phyloP scores from a whole-genome alignment of 2,797 vertebrate genomes.

The Rhinogobio ventralis region DNA sequence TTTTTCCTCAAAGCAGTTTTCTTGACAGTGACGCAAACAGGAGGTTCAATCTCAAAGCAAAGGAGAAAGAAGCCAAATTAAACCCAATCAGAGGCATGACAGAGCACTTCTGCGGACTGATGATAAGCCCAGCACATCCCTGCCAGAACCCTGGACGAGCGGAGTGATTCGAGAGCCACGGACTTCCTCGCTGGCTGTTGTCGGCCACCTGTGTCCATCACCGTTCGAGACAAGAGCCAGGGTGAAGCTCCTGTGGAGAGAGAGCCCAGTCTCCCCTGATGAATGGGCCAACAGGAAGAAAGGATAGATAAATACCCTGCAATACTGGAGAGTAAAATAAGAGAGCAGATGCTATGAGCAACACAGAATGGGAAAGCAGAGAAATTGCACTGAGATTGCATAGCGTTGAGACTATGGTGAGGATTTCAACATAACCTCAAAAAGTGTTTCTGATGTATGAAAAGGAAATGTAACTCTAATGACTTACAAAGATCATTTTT shows the following conservation, averaged over 20 bases:
- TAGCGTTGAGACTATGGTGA: background rate
- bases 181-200: conserved; percentile 66
- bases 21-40: conserved; percentile 56
- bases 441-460: background rate
- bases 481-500: conserved; percentile 18
- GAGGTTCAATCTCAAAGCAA: conserved; percentile 51
- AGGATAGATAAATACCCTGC: conserved; percentile 65
- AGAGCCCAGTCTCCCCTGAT: conserved; percentile 64
- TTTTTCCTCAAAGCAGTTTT: conserved; percentile 35
- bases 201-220: conserved; percentile 74
- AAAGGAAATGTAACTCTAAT: background rate
- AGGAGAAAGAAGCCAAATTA: conserved; percentile 72
- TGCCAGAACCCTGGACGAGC: conserved; percentile 67
- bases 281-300: conserved; percentile 66
- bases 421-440: conserved; percentile 1
- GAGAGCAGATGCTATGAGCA: conserved; percentile 9
- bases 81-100: conserved; percentile 77
- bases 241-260: conserved; percentile 61
- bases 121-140: conserved; percentile 76
- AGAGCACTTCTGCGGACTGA: conserved; percentile 75
- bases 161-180: conserved; percentile 62
- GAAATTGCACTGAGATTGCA: conserved; percentile 25
- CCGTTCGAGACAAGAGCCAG: conserved; percentile 63
- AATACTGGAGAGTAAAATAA: background rate
- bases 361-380: conserved; percentile 18